A percentile compares a stretch with the other conserved stretches of the same genome.
phyloP scores from a whole-genome alignment of 2,888 invertebrate species.

The Ophion costatus region DNA sequence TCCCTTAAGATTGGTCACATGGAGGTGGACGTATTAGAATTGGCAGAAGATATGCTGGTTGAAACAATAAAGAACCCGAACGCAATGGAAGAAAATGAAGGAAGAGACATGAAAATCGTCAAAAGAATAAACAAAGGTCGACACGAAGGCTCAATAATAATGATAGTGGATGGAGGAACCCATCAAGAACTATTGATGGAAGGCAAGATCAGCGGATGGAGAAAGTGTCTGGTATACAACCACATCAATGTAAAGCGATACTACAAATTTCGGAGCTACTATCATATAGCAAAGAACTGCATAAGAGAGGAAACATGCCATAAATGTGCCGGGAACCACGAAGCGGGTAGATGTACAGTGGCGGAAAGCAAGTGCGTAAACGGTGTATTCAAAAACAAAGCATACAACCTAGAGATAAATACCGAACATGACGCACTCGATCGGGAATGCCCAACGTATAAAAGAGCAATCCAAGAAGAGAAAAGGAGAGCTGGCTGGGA shows the following conservation, averaged over 20 bases:
- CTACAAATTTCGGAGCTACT: constrained; percentile 58
- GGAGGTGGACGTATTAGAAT: background rate
- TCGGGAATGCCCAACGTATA: constrained; percentile 57
- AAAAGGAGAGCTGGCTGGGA: no score
- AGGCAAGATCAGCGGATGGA: constrained; percentile 20
- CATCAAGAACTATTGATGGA: background rate
- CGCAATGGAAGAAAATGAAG: background rate
- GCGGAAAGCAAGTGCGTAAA: no score
- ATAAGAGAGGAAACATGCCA: constrained; percentile 52
- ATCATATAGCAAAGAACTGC: constrained; percentile 60
- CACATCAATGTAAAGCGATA: constrained; percentile 31
- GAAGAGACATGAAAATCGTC: background rate
- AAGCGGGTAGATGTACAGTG: no score
- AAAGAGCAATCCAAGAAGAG: constrained; percentile 9
- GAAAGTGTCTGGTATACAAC: constrained; percentile 17
- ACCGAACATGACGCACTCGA: constrained; percentile 37
- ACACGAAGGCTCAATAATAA: constrained; percentile 2
- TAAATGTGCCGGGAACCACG: no score
- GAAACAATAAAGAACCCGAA: constrained; percentile 24
- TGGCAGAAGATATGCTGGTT: background rate
- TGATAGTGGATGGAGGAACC: background rate
- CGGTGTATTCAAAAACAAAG: constrained; percentile 36
- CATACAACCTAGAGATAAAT: constrained; percentile 17
- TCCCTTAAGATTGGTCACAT: constrained; percentile 10
- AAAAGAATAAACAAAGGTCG: background rate